Evolutionary conservation across 2,888 invertebrate species (phyloP), one percentile per base, ranked within the genome.

Genomic region (Diaprepes abbreviatus): DNA sequence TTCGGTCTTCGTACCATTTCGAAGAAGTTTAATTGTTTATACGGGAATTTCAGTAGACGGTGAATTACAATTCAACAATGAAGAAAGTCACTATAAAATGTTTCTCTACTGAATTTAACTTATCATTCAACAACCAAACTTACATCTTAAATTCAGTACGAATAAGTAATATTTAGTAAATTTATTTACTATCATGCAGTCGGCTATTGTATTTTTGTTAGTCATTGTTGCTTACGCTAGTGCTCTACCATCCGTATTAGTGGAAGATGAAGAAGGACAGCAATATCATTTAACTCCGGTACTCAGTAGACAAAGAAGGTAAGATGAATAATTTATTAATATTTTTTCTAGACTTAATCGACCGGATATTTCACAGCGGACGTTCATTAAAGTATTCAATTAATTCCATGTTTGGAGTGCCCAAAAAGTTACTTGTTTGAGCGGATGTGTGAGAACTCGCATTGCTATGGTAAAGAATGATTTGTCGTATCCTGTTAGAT

Each of bases 241-340:
- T 21, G 43, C 43, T 4, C 43, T 43, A 17, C 43, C 43, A n/a
- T 21, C 62, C 10, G 3, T 62, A 9, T 36, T 62, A 19, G 24
- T 62, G 1, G 33, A 64, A 40, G 55, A 64, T 55, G 55, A 64
- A 38, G 19, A 64, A 17, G 64, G 55, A n/a, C 40, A 64, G 17
- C 38, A 52, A 10, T 55, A 40, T 16, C 7, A 21, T 17, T 40
- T 64, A 33, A 54, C 38, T 9, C 54, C 64, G 1, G 31, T 43
- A 4, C 19, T 43, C 10, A 31, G 21, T 9, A 43, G 64, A 9
- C 24, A 33, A 5, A 64, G 19, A 64, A 64, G 64, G 64, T 64
- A 64, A 64, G 17, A 36, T n/a, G 3, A 54, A 12, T 10, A 24
- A 38, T 12, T 1, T 16, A 17, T 48, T 17, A 48, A 16, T 48